Base-by-base conservation (phyloP, 1,140 invertebrate genomes). In the Frieseomelitta varia region DNA sequence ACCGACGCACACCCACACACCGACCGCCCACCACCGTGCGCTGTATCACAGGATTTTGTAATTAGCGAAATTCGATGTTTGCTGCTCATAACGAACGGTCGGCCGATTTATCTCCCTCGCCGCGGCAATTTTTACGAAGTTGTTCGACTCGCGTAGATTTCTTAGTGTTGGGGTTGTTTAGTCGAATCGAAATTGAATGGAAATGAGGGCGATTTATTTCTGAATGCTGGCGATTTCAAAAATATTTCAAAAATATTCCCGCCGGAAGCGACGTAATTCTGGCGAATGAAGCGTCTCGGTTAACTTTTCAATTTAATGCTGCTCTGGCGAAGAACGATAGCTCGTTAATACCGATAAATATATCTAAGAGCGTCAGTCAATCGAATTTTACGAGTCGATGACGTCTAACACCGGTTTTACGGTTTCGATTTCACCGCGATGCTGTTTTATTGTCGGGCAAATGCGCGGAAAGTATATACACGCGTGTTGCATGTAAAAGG, bases 1-100 rank as follows among this genome's bases (percentile, higher is more conserved):
- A 77, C 51, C 17, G 34, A 78, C 53, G 2, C 55, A 30, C 72
- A 21, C 56, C 55, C 67, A 63, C 75, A 72, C 76, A 39, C 4
- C 11, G 4, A 2, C 0, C 1, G 0, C 0, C 14, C 10, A 30
- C 56, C 24, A 83, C 71, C 75, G 55, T 63, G 61, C 65, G 30
- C 15, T 71, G 76, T 71, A 84, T 84, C 81, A 30, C 30, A 61
- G 81, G 39, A 72, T 84, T 55, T 2, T 55, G 75, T 79, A 79
- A 79, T 84, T 84, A 84, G 76, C 67, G 75, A 78, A 78, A 84
- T 58, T 71, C 67, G 72, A 84, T 63, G 67, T 79, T 79, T 71
- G 17, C 39, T 39, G 17, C 55, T 78, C 63, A 79, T 78, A 83
- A 77, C 53, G 81, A 77, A 78, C 51, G 61, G 39, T 34, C 21